Evolutionary conservation across 2,113 vertebrate species (phyloP).

Genomic region (Silurus asotus): DNA sequence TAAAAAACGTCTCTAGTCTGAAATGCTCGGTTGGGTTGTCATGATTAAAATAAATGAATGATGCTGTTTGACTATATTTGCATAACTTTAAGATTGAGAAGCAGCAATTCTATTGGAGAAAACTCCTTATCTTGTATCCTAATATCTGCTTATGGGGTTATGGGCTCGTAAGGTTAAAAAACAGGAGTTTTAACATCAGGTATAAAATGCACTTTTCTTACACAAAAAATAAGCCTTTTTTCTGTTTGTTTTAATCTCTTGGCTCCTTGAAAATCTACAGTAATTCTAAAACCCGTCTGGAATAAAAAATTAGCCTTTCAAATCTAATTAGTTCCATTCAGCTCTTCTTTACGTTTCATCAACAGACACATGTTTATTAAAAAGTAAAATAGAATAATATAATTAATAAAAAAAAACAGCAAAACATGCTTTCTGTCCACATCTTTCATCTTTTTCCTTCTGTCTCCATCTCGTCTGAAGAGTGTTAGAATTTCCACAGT

Average conservation of each 20-base stretch:
- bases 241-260: neutral
- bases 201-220: neutral
- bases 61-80: neutral
- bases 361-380: neutral
- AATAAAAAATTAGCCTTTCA: neutral
- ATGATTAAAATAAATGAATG: too few relatives aligned
- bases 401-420: neutral
- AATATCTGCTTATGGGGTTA: neutral
- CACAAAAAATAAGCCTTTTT: neutral
- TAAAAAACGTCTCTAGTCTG: too few relatives aligned
- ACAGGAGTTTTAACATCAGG: neutral
- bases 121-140: neutral
- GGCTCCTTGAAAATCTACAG: neutral
- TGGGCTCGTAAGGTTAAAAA: neutral
- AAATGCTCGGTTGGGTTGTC: too few relatives aligned
- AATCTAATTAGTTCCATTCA: neutral
- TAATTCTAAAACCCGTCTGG: neutral
- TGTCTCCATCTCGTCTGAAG: neutral
- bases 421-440: neutral
- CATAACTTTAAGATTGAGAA: neutral
- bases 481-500: neutral
- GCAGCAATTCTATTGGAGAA: neutral
- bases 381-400: neutral
- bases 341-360: neutral
- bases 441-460: neutral